These are phyloP conservation scores for Drosophila gunungcola DNA, from an alignment of 1,140 invertebrate species.

Conservation along the genomic window DNA sequence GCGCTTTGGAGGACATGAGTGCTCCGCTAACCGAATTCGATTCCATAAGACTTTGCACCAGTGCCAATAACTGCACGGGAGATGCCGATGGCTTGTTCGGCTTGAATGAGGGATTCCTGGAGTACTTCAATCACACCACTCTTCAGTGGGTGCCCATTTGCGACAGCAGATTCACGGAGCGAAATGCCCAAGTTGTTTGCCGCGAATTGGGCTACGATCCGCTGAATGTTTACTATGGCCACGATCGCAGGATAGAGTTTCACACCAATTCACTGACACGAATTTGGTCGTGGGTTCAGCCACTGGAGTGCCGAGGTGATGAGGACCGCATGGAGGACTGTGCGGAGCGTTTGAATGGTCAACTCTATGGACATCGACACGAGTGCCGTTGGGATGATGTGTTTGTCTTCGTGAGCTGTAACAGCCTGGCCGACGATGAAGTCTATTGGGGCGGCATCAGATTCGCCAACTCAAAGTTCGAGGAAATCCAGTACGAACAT, in stretches of 20 bases:
- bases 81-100: conserved; percentile 86
- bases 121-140: conserved; percentile 97
- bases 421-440: conserved; percentile 87
- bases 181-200: conserved; percentile 98
- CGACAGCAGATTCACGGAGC: conserved; percentile 96
- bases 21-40: conserved; percentile 85
- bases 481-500: conserved; percentile 93
- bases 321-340: conserved; percentile 95
- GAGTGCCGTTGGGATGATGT: conserved; percentile 94
- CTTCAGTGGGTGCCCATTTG: conserved; percentile 98
- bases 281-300: conserved; percentile 98
- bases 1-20: conserved; percentile 75
- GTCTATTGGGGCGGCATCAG: conserved; percentile 98
- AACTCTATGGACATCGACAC: conserved; percentile 93
- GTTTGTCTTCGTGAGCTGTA: conserved; percentile 97
- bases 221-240: conserved; percentile 94
- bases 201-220: conserved; percentile 95
- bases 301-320: conserved; percentile 93
- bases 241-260: conserved; percentile 92
- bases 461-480: conserved; percentile 95
- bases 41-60: conserved; percentile 90
- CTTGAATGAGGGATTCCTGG: conserved; percentile 92
- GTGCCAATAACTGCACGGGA: conserved; percentile 88
- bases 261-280: conserved; percentile 92
- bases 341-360: conserved; percentile 94